These are phyloP conservation scores for Ecliptopera silaceata DNA, from an alignment of 2,888 invertebrate species.

Conservation along the genomic window DNA sequence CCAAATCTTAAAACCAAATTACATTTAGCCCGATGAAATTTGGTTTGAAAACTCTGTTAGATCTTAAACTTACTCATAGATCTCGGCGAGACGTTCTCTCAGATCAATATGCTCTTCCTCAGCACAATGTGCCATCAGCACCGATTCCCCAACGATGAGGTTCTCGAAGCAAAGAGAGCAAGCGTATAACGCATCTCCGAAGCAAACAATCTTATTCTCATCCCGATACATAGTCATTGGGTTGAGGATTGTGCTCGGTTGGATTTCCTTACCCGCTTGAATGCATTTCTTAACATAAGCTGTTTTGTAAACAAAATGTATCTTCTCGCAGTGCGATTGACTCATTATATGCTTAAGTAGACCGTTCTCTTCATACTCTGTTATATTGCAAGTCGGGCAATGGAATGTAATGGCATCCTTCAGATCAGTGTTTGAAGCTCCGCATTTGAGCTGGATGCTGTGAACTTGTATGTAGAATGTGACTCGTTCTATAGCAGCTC, in stretches of 20 bases:
- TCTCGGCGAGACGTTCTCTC: conserved; percentile 55
- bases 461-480: conserved; percentile 76
- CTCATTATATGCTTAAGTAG: conserved; percentile 65
- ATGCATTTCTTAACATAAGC: conserved; percentile 76
- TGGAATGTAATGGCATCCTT: conserved; percentile 59
- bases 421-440: conserved; percentile 37
- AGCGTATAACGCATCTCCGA: conserved; percentile 72
- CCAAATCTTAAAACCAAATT: conserved; percentile 6
- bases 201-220: conserved; percentile 76
- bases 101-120: conserved; percentile 58
- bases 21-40: conserved; percentile 15
- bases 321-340: conserved; percentile 67
- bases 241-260: conserved; percentile 72
- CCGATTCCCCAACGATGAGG: conserved; percentile 67
- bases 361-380: conserved; percentile 61
- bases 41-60: conserved; percentile 21
- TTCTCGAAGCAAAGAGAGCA: conserved; percentile 74
- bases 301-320: conserved; percentile 75
- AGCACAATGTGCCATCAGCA: conserved; percentile 68
- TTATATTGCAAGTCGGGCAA: conserved; percentile 62
- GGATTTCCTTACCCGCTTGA: conserved; percentile 64
- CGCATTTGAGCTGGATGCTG: conserved; percentile 64
- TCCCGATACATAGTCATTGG: conserved; percentile 77
- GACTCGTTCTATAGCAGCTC: conserved; percentile 70
- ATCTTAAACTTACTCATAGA: conserved; percentile 43